Evolutionary conservation across 2,888 invertebrate species (phyloP).

Genomic region (Agapostemon virescens): DNA sequence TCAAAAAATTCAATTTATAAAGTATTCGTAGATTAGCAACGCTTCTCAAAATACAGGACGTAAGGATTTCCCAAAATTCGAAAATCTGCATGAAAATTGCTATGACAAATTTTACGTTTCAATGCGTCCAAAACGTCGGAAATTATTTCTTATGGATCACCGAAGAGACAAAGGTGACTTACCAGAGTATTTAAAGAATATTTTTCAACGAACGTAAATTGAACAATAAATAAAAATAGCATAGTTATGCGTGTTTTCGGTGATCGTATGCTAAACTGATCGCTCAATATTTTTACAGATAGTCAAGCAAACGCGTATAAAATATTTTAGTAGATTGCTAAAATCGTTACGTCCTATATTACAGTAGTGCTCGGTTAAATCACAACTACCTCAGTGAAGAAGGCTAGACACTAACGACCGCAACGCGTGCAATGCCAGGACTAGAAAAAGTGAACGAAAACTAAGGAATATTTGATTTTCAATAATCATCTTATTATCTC

Average conservation of each 20-base stretch:
- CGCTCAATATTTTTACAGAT: not conserved
- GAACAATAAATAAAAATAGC: too few relatives aligned
- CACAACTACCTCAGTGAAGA: not conserved
- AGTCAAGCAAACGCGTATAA: not conserved
- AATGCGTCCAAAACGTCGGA: not conserved
- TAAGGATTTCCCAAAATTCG: constrained; percentile 66
- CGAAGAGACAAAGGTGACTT: not conserved
- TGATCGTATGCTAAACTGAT: not conserved
- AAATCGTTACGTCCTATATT: constrained; percentile 71
- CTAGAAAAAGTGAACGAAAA: not conserved
- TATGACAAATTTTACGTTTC: not conserved
- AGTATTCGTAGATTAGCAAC: constrained; percentile 73
- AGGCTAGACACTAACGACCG: not conserved
- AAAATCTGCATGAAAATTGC: too few relatives aligned
- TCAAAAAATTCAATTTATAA: constrained; percentile 55
- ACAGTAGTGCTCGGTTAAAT: not conserved
- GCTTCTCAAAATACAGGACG: constrained; percentile 72
- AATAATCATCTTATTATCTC: not conserved
- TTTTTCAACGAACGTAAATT: not conserved
- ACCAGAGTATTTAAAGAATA: not conserved
- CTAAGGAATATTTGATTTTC: not conserved
- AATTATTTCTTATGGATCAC: not conserved
- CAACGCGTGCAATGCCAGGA: not conserved
- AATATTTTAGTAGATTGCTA: not conserved
- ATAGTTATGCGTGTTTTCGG: not conserved